Evolutionary conservation across 1,140 invertebrate genomes (phyloP).

Genomic region (Aradophagus sp.): DNA sequence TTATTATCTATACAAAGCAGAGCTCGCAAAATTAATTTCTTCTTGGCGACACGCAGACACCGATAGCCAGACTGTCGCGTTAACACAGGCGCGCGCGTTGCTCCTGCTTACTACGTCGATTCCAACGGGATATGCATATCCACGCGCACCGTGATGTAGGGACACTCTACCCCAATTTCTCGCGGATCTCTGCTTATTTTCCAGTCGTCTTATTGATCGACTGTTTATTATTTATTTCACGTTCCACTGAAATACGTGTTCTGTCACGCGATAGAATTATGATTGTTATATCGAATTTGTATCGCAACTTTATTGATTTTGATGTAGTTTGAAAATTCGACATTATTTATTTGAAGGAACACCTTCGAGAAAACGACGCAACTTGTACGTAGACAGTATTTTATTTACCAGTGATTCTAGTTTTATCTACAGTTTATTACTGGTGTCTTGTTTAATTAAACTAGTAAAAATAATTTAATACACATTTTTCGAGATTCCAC

Average conservation of each 20-base stretch:
- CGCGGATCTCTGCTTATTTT: constrained; percentile 10
- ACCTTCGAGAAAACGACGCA: too few relatives aligned
- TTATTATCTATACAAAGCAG: constrained; percentile 25
- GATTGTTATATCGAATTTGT: constrained; percentile 19
- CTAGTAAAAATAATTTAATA: too few relatives aligned
- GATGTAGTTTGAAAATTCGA: background rate
- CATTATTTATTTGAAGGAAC: background rate
- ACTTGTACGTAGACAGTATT: background rate
- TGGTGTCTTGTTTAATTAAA: background rate
- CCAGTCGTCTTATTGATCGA: constrained; percentile 20
- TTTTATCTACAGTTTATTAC: background rate
- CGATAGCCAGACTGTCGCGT: background rate
- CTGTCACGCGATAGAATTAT: constrained; percentile 15
- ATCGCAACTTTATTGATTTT: constrained; percentile 4
- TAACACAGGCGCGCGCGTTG: constrained; percentile 1
- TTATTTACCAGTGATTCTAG: background rate
- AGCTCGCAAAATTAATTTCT: constrained; percentile 36
- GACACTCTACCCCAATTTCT: constrained; percentile 25
- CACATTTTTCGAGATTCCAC: too few relatives aligned
- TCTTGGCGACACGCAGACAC: constrained; percentile 17
- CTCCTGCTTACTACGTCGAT: constrained; percentile 1
- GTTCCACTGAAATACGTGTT: constrained; percentile 14
- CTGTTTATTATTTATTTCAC: constrained; percentile 26
- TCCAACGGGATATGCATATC: too few relatives aligned
- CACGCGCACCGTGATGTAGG: constrained; percentile 17